Conservation (phyloP, 1,140 invertebrate genomes). For the Phortica variegata region DNA sequence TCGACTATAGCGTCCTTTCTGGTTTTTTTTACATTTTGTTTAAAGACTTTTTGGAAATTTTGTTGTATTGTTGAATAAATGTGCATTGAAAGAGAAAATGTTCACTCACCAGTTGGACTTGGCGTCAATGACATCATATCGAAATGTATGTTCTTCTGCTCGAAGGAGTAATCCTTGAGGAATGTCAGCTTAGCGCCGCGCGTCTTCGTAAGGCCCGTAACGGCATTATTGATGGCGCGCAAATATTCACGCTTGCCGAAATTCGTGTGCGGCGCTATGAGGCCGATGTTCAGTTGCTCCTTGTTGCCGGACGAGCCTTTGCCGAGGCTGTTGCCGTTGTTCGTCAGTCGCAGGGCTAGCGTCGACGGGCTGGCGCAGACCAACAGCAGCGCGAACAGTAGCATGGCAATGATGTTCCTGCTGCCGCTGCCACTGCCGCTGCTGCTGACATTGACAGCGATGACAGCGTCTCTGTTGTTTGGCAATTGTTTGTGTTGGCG, state of each 20-base stretch:
- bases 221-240: slow-evolving; percentile 66
- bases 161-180: slow-evolving; percentile 66
- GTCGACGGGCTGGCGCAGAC: slow-evolving; percentile 18
- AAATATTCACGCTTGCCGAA: slow-evolving; percentile 67
- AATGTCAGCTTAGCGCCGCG: slow-evolving; percentile 63
- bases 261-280: slow-evolving; percentile 62
- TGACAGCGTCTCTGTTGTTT: no score
- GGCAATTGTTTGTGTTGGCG: no score
- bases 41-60: no score
- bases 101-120: slow-evolving; percentile 69
- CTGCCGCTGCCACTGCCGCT: no score
- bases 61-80: no score
- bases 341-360: slow-evolving; percentile 35
- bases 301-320: slow-evolving; percentile 42
- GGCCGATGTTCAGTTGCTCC: slow-evolving; percentile 59
- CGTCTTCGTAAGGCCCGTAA: slow-evolving; percentile 63
- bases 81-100: no score
- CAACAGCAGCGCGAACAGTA: slow-evolving; percentile 10
- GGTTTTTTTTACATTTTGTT: no score
- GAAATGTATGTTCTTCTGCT: slow-evolving; percentile 63
- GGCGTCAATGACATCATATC: slow-evolving; percentile 72
- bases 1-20: no score
- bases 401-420: not conserved
- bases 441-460: slow-evolving; percentile 1
- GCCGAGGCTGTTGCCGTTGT: slow-evolving; percentile 37